phyloP scores from a whole-genome alignment of 2,888 invertebrate species.

The Cephus nigrinus region DNA sequence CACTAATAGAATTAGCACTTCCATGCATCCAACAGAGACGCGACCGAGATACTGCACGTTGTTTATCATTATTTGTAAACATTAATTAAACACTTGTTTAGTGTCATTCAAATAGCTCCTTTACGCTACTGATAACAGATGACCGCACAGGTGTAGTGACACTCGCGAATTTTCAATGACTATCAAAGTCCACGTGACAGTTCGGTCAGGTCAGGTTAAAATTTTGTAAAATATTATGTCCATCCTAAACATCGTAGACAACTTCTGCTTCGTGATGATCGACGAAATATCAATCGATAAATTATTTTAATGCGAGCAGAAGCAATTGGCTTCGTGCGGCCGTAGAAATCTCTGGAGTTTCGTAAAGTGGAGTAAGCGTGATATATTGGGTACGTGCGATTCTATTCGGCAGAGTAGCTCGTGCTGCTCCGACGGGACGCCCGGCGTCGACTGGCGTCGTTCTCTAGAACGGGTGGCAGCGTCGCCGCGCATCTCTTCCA shows the following conservation, averaged over 20 bases:
- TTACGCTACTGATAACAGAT: not conserved
- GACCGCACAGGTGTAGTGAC: not conserved
- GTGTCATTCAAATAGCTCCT: not conserved
- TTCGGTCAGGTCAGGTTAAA: constrained; percentile 27
- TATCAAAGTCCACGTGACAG: constrained; percentile 17
- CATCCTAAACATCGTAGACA: constrained; percentile 30
- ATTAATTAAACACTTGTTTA: not conserved
- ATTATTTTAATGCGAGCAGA: not conserved
- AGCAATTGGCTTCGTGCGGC: constrained; percentile 17
- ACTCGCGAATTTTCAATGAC: constrained; percentile 3
- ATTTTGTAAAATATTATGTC: constrained; percentile 48
- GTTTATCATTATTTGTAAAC: not conserved
- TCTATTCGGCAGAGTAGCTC: constrained; percentile 6
- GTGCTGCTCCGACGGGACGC: constrained; percentile 50
- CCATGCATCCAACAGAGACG: not conserved
- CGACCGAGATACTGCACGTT: not conserved
- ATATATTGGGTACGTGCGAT: constrained; percentile 1
- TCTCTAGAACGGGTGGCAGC: constrained; percentile 26
- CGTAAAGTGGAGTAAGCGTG: not conserved
- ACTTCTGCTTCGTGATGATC: not conserved
- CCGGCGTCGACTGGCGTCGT: constrained; percentile 61
- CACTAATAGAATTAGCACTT: not conserved
- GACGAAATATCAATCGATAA: not conserved
- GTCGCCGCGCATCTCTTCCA: constrained; percentile 49
- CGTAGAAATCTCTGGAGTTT: constrained; percentile 16